Evolutionary conservation across 2,113 vertebrate species (phyloP).

Genomic region (Genyomyrus donnyi): DNA sequence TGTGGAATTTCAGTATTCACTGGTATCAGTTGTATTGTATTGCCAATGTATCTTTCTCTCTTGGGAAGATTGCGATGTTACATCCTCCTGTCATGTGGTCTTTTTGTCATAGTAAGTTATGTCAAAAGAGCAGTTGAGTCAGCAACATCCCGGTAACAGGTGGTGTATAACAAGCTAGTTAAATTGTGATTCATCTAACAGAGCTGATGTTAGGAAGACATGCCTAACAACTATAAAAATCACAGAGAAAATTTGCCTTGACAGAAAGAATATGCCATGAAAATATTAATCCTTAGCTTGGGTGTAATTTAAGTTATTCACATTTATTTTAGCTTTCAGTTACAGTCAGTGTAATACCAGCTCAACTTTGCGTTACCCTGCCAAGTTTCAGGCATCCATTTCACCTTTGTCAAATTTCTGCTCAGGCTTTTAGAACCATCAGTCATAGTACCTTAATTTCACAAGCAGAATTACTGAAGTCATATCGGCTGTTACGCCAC

Average conservation of each 20-base stretch:
- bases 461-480: neutral
- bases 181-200: slow-evolving; percentile 39
- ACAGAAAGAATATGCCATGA: slow-evolving; percentile 16
- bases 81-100: neutral
- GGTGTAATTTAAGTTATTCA: slow-evolving; percentile 20
- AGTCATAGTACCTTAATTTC: neutral
- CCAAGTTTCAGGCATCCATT: slow-evolving; percentile 22
- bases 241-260: neutral
- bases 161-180: slow-evolving; percentile 28
- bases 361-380: slow-evolving; percentile 20
- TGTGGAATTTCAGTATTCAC: neutral
- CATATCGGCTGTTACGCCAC: neutral
- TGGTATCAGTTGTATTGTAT: neutral
- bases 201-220: slow-evolving; percentile 19
- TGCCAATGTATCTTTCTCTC: neutral
- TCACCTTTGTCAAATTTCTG: slow-evolving; percentile 18
- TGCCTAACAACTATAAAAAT: slow-evolving; percentile 14
- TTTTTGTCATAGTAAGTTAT: slow-evolving; percentile 18
- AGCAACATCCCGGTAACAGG: slow-evolving; percentile 31
- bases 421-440: slow-evolving; percentile 8
- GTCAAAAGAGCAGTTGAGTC: slow-evolving; percentile 46
- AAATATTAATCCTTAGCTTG: neutral
- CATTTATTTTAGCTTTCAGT: slow-evolving; percentile 21
- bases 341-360: neutral
- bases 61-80: neutral